Evolutionary conservation across 1,140 invertebrate genomes (phyloP), one percentile per base, ranked within the genome.

Genomic region (Luehdorfia chinensis): DNA sequence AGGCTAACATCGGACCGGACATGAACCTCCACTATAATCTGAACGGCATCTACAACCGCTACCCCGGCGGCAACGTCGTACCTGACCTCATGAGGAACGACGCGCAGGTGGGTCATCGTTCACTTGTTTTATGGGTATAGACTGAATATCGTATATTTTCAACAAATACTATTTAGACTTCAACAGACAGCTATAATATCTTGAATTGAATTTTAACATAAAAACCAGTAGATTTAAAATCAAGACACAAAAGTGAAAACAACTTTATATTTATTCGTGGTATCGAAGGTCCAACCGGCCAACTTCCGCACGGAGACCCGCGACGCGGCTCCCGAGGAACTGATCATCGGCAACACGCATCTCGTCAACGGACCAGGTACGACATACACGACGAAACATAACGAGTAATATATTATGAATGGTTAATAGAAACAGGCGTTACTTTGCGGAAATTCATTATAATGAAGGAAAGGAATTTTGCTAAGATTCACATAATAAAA

Each of bases 21-120:
- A 85, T 85, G 81, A 85, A 85, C 43, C 65, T 85, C 9, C 81
- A 85, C 39, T 85, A 85, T 53, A 85, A 85, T 41, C 59, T 84
- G 18, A 85, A 85, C 44, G 81, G 81, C 4, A 85, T 85, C 30
- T 85, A 76, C 53, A 84, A 85, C 16, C 66, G 81, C 47, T 84
- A 67, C 19, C 72, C 72, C 1, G 69, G 70, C 7, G 57, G 63
- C 0, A 50, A 66, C 1, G 62, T 68, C 1, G 54, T 66, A 32
- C 69, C 79, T 0, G 79, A 85, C 45, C 45, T 85, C 0, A 73
- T 84, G 75, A 62, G 75, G 27, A 85, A 75, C 25, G 78, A 83
- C 28, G 80, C 64, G 15, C 73, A 83, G 67, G 80, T 83, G 36
- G 13, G n/a, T n/a, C n/a, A n/a, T n/a, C n/a, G n/a, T n/a, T n/a